Conservation (phyloP, 2,797 vertebrate species). For the Sarcoramphus papa region DNA sequence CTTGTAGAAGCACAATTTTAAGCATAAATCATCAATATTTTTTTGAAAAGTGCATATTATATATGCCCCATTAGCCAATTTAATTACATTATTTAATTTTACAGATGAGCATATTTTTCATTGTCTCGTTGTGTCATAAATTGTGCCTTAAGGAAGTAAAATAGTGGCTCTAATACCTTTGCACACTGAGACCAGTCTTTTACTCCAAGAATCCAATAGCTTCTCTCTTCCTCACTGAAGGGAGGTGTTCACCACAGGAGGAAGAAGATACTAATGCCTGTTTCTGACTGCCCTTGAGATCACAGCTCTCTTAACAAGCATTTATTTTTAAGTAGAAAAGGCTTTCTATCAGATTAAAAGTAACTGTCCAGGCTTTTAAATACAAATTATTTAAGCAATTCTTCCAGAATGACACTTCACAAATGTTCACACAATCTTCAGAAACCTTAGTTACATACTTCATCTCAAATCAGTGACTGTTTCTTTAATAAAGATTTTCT, state of each 20-base stretch:
- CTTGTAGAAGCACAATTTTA: neutral
- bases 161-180: neutral
- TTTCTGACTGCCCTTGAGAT: neutral
- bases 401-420: neutral
- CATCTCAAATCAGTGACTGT: neutral
- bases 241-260: neutral
- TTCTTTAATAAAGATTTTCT: neutral
- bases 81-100: slow-evolving; percentile 33
- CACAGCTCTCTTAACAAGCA: neutral
- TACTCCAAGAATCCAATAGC: neutral
- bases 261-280: neutral
- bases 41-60: neutral
- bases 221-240: neutral
- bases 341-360: neutral
- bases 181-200: neutral
- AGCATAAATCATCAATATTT: neutral
- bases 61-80: neutral
- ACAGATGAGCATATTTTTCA: neutral
- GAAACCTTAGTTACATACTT: neutral
- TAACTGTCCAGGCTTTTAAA: neutral
- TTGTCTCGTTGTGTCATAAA: neutral
- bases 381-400: neutral
- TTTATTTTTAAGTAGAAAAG: neutral
- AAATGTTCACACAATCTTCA: neutral
- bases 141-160: neutral